Evolutionary conservation across 2,113 vertebrate species (phyloP), one percentile per base, ranked within the genome.

Genomic region (Sinocyclocheilus anshuiensis): DNA sequence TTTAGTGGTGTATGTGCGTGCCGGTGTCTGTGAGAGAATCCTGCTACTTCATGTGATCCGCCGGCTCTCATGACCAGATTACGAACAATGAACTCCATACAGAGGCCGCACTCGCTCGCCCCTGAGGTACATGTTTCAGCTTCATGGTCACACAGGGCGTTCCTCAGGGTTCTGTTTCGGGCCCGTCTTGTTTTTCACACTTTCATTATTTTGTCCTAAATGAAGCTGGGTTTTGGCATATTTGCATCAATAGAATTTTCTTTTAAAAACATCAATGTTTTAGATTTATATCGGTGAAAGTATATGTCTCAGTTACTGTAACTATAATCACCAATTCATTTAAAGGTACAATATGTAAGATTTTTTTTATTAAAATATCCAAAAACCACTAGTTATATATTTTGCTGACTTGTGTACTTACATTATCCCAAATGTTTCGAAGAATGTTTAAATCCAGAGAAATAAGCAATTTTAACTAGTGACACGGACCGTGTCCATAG

Each of bases 1-100:
- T 50, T 72, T 72, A 24, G 61, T 65, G 84, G 79, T 86, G 61
- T 42, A 63, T 84, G 67, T 57, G 77, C 9, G 36, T 33, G 50
- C 84, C 20, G 26, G 80, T 87, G 63, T 50, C 72, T 71, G 29
- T 80, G 78, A 36, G 53, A 57, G 45, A 45, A 81, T 67, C 75
- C 20, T 55, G 24, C 42, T 12, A 20, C 29, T 88, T 75, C 86
- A 90, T 90, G 87, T 85, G 87, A 87, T 89, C 81, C 29, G 67
- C 22, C 45, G 6, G 74, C 79, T 87, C 88, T 86, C 69, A 86
- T 88, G 86, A 90, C 86, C 61, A 80, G 88, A 86, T 88, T 86
- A 83, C 81, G 16, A 83, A 90, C 88, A 90, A 90, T 90, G 86
- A 86, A 67, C 69, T 84, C 89, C 55, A 84, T 84, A 88, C 74